Evolutionary conservation across 2,113 vertebrate species (phyloP).

Genomic region (Neotragus moschatus): DNA sequence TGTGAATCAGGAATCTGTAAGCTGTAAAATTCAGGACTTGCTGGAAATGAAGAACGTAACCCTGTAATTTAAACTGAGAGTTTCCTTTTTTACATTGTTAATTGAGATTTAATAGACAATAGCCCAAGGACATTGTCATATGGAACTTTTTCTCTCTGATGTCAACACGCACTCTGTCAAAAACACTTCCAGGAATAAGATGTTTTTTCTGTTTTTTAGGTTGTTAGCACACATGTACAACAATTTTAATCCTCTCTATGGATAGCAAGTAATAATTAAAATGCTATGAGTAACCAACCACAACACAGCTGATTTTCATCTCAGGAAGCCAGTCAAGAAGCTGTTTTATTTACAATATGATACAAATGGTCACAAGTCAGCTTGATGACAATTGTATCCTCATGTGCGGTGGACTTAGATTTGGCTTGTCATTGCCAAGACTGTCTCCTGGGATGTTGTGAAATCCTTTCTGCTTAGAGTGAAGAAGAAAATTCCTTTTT

Average conservation of each 20-base stretch:
- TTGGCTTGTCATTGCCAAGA: slow-evolving; percentile 26
- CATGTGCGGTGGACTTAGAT: background rate
- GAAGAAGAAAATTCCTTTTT: background rate
- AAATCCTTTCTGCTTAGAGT: background rate
- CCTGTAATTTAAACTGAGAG: background rate
- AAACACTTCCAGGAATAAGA: slow-evolving; percentile 33
- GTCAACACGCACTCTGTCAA: background rate
- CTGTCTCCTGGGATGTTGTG: background rate
- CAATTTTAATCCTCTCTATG: background rate
- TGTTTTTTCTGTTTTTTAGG: background rate
- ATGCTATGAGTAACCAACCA: background rate
- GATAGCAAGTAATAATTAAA: slow-evolving; percentile 31
- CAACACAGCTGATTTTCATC: background rate
- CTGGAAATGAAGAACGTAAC: background rate
- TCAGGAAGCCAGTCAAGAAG: background rate
- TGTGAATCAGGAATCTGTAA: background rate
- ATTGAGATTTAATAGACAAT: background rate
- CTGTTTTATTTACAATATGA: slow-evolving; percentile 28
- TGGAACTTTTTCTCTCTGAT: background rate
- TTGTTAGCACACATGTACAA: background rate
- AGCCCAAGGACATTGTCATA: background rate
- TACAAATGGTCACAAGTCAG: slow-evolving; percentile 41
- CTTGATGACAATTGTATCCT: slow-evolving; percentile 12
- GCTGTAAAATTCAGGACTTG: background rate
- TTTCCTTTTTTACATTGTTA: background rate